Conservation (phyloP, 2,797 vertebrate genomes). For the Carduelis carduelis region DNA sequence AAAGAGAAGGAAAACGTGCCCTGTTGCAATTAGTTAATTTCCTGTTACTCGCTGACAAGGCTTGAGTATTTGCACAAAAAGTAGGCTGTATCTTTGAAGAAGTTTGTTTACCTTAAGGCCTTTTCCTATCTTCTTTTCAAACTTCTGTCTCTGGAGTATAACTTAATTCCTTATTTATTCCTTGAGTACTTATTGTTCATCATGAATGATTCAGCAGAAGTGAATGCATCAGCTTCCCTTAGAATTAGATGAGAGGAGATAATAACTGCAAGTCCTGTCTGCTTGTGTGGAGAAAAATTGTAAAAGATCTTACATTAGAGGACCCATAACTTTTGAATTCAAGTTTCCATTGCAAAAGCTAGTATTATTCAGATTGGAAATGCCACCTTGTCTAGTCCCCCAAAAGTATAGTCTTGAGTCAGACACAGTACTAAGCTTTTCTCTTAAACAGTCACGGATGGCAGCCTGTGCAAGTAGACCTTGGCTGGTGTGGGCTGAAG, state of each 20-base stretch:
- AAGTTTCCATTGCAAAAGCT: not conserved
- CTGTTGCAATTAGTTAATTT: not conserved
- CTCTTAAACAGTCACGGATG: not conserved
- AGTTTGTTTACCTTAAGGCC: not conserved
- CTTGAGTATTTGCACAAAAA: not conserved
- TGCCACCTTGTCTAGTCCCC: accelerated
- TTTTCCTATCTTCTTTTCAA: not conserved
- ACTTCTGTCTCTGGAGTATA: not conserved
- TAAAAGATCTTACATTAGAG: not conserved
- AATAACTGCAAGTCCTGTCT: not conserved
- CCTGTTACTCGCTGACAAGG: not conserved
- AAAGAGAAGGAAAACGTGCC: not conserved
- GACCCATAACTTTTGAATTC: not conserved
- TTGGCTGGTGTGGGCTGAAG: not conserved
- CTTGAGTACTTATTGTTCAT: not conserved
- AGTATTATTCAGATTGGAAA: not conserved
- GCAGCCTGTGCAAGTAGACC: not conserved
- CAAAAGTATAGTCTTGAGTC: not conserved
- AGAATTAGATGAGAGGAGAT: not conserved
- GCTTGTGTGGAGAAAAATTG: not conserved
- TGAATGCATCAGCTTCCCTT: not conserved
- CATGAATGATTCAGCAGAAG: not conserved
- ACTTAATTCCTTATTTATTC: not conserved
- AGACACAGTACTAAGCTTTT: not conserved
- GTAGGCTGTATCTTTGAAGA: not conserved